Evolutionary conservation across 2,113 vertebrate genomes (phyloP), one percentile per base, ranked within the genome.

Genomic region (Beaufortia kweichowensis): DNA sequence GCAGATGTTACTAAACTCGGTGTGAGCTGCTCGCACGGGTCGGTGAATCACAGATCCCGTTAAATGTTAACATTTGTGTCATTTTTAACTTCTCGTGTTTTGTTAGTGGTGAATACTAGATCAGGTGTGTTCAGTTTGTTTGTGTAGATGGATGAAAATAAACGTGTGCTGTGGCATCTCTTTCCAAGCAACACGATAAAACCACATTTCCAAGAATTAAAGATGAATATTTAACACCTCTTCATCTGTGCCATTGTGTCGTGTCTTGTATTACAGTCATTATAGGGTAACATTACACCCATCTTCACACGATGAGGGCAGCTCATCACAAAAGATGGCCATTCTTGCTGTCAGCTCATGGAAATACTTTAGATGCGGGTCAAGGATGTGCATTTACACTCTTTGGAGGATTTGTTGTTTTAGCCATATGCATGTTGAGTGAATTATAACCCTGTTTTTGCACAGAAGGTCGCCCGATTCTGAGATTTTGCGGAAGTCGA

Each of bases 171-270:
- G 19, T 53, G n/a, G 48, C 48, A n/a, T 53, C 19, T n/a, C 19
- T n/a, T 53, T 17, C 4, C 19, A 39, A n/a, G 24, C 26, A 14
- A 53, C 35, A 3, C n/a, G 24, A 35, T 11, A 2, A 26, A 39
- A 56, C 56, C 0, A 1, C 17, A 1, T 46, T 61, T 62, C 39
- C 9, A 3, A 10, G 57, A 43, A 41, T 8, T n/a, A 29, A 29
- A 15, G 7, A 74, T 62, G 39, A 31, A 74, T 74, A 62, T 74
- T 74, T 74, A 74, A 73, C 12, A 15, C 4, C 56, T 23, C 23
- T 6, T 73, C 4, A 73, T 39, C 7, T 11, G 55, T 19, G 28
- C 66, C 23, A 15, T 59, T 71, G 68, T 57, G 68, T 3, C 23
- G 8, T 9, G 56, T n/a, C 23, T 73, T 70, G 33, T 72, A n/a